Evolutionary conservation across 2,797 vertebrate species (phyloP).

Genomic region (Enteromius trimaculatus): DNA sequence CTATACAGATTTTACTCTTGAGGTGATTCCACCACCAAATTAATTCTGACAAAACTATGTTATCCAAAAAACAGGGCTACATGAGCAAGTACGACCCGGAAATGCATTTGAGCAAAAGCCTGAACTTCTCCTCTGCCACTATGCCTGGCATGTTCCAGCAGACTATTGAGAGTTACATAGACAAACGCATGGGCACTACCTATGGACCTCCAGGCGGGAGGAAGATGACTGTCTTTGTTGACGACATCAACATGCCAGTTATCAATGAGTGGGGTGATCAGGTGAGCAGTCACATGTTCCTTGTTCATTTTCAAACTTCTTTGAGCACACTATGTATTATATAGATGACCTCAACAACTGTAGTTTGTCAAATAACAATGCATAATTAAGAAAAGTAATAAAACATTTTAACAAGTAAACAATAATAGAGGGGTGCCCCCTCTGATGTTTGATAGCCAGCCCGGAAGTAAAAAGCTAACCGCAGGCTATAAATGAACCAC

Average conservation of each 20-base stretch:
- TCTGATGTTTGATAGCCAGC: background rate
- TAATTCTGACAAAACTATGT: background rate
- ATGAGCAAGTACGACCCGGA: constrained; percentile 80
- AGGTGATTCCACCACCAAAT: background rate
- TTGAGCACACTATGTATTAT: background rate
- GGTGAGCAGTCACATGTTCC: constrained; percentile 69
- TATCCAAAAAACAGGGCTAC: constrained; percentile 73
- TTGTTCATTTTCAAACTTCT: background rate
- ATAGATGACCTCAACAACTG: background rate
- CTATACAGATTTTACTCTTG: background rate
- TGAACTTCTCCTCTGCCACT: constrained; percentile 87
- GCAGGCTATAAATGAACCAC: background rate
- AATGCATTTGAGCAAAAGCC: constrained; percentile 77
- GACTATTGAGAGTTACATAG: constrained; percentile 84
- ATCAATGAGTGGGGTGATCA: constrained; percentile 91
- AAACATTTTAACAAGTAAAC: background rate
- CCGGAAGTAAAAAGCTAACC: background rate
- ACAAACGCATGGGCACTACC: constrained; percentile 85
- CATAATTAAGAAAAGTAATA: background rate
- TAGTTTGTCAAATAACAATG: background rate
- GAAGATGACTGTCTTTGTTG: constrained; percentile 85
- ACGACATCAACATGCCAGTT: constrained; percentile 89
- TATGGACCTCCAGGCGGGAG: constrained; percentile 83
- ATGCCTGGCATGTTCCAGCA: constrained; percentile 80
- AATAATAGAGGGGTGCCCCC: background rate